Conservation (phyloP, 2,113 vertebrate species). For the Lynx canadensis region DNA sequence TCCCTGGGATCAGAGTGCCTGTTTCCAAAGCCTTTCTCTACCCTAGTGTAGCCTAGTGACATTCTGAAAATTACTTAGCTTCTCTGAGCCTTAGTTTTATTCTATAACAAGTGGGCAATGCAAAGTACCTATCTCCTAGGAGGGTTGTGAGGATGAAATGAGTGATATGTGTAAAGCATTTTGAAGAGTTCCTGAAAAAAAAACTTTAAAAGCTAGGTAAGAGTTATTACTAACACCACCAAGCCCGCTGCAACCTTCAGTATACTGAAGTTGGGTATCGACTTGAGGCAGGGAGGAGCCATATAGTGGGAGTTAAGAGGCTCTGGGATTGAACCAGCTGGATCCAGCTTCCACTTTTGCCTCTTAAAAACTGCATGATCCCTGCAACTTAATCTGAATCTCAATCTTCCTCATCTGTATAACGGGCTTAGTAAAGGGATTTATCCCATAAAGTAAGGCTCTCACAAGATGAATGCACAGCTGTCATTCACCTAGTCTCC, state of each 20-base stretch:
- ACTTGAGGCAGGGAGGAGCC: neutral
- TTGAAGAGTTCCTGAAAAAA: neutral
- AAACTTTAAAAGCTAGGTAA: neutral
- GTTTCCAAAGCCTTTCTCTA: neutral
- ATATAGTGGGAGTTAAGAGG: neutral
- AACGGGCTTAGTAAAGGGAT: neutral
- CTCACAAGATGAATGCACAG: neutral
- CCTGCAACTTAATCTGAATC: neutral
- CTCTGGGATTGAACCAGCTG: neutral
- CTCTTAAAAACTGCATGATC: neutral
- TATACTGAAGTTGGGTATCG: neutral
- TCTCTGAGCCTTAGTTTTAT: neutral
- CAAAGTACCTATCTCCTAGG: neutral
- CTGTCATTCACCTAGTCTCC: neutral
- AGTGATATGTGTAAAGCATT: neutral
- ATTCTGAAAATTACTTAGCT: neutral
- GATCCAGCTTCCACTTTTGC: neutral
- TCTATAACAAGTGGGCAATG: neutral
- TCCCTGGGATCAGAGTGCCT: neutral
- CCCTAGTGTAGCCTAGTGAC: neutral
- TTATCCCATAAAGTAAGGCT: neutral
- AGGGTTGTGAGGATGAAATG: neutral
- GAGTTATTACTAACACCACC: neutral
- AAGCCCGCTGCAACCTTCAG: too few relatives aligned
- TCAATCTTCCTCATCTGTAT: neutral